Base-by-base conservation (phyloP, 2,113 vertebrate species). In the Etheostoma cragini region DNA sequence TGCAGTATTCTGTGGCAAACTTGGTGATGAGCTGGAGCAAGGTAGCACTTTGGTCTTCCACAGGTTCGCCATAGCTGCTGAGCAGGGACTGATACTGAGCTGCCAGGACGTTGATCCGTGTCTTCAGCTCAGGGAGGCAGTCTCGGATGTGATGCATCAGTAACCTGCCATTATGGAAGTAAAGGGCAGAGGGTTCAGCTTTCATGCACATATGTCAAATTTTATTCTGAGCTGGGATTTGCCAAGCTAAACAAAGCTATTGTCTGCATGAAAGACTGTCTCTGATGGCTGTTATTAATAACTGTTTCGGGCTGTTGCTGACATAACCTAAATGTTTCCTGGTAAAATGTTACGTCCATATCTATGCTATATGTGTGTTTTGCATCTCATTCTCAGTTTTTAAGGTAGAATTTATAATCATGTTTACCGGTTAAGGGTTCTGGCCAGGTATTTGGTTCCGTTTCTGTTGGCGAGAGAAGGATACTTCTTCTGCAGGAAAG, bases 121-220 rank as follows among this genome's bases (percentile, higher is more conserved):
- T 98, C 95, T 99, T 99, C 87, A 99, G 92, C 92, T 99, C 98
- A 6, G 98, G 98, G 78, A 99, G 96, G 81, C 98, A 99, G 83
- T 99, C 98, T 42, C 98, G 93, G 91, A 99, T 99, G 92, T 99
- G 98, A 93, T 99, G 98, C 98, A 99, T 99, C 88, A 99, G 92
- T 76, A 99, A 86, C 92, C 98, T 99, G 88, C 76, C 72, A 84
- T 83, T 69, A 77, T 6, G 65, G 61, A 16, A 47, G 75, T 6
- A 71, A 75, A 79, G 76, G 82, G 47, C 65, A 87, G 19, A 88
- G 21, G 45, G n/a, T 47, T 80, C 19, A 7, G 16, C 17, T 58
- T 60, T 62, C n/a, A 22, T 52, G 6, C 66, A 73, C 60, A 63
- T 54, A 22, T 49, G 45, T 57, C 5, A 8, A 26, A 66, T 35